Evolutionary conservation across 2,888 invertebrate species (phyloP).

Genomic region (Watsonalla binaria): DNA sequence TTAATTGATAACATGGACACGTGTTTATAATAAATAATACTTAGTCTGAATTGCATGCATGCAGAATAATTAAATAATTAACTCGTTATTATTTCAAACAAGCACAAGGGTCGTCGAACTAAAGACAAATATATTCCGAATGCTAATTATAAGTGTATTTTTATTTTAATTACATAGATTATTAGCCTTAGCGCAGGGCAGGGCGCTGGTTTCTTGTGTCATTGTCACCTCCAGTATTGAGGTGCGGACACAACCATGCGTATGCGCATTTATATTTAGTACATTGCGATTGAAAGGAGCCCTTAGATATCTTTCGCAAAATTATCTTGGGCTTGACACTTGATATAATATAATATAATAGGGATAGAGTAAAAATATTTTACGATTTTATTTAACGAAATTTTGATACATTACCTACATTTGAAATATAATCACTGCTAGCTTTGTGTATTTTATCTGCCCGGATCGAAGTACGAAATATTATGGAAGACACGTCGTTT

Average conservation of each 20-base stretch:
- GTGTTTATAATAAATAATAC: background rate
- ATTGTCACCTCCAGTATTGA: constrained; percentile 8
- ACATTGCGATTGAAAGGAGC: too few relatives aligned
- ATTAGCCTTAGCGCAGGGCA: background rate
- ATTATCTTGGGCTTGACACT: too few relatives aligned
- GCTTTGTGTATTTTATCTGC: too few relatives aligned
- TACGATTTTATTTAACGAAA: too few relatives aligned
- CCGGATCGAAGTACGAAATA: too few relatives aligned
- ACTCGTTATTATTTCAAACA: background rate
- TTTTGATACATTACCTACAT: too few relatives aligned
- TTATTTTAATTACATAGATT: background rate
- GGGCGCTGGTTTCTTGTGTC: constrained; percentile 1
- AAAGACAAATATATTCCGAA: background rate
- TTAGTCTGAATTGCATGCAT: background rate
- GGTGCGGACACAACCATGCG: constrained; percentile 5
- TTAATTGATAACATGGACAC: background rate
- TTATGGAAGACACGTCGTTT: too few relatives aligned
- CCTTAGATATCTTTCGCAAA: too few relatives aligned
- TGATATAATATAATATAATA: too few relatives aligned
- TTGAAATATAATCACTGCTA: too few relatives aligned
- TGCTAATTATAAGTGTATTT: background rate
- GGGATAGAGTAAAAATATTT: too few relatives aligned
- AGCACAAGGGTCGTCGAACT: background rate
- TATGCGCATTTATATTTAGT: background rate
- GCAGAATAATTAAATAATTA: background rate